phyloP scores from a whole-genome alignment of 2,113 vertebrate species.

The Diadophis punctatus region DNA sequence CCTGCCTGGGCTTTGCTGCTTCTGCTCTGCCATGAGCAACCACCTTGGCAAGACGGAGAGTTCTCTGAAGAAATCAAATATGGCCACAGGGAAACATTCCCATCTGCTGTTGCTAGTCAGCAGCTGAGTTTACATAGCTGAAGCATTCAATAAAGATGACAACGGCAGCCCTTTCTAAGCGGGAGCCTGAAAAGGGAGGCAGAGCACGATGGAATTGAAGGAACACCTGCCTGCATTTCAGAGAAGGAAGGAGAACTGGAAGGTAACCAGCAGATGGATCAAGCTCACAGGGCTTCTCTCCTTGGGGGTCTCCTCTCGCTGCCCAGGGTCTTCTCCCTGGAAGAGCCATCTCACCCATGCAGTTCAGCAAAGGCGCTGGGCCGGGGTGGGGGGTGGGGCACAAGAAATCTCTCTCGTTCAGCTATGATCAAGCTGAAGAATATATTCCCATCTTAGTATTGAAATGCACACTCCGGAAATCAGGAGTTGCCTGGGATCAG shows the following conservation, averaged over 20 bases:
- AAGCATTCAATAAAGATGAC: constrained; percentile 31
- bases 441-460: not conserved
- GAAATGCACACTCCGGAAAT: not conserved
- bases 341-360: not conserved
- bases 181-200: not conserved
- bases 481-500: not conserved
- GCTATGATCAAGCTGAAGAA: not conserved
- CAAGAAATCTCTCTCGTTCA: not conserved
- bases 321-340: not conserved
- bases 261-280: not conserved
- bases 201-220: not conserved
- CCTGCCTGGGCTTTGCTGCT: not conserved
- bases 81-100: constrained; percentile 25
- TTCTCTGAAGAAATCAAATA: constrained; percentile 25
- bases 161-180: constrained; percentile 16
- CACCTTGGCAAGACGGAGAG: not conserved
- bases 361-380: not conserved
- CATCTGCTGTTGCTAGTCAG: not conserved
- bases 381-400: not conserved
- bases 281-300: not conserved
- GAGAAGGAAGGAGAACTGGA: not conserved
- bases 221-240: not conserved
- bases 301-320: not conserved
- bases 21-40: rapidly evolving
- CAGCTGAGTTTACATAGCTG: constrained; percentile 33